Conservation (phyloP, 1,140 invertebrate species). For the Bombyx mandarina region DNA sequence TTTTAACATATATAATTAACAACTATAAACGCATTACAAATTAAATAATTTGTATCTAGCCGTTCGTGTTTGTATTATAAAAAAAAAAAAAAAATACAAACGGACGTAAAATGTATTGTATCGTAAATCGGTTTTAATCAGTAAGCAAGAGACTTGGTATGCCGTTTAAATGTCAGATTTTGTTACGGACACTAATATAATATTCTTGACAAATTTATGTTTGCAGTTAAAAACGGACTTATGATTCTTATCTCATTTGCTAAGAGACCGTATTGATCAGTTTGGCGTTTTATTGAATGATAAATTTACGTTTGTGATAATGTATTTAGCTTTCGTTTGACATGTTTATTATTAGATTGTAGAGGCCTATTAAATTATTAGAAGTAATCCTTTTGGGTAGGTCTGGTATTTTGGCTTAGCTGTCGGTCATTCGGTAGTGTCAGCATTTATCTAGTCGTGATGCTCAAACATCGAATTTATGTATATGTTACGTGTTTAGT, state of each 20-base stretch:
- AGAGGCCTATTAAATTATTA: conserved; percentile 65
- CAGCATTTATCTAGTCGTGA: conserved; percentile 10
- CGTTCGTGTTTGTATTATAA: conserved; percentile 54
- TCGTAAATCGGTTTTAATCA: conserved; percentile 55
- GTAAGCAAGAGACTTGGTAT: conserved; percentile 36
- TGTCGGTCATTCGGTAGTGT: conserved; percentile 34
- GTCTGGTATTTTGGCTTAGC: conserved; percentile 54
- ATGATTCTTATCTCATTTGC: background rate
- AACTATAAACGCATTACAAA: conserved; percentile 56
- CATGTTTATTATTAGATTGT: conserved; percentile 66
- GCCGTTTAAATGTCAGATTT: conserved; percentile 60
- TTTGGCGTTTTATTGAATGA: conserved; percentile 6
- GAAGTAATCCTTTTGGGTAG: conserved; percentile 50
- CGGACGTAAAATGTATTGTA: conserved; percentile 48
- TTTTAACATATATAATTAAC: conserved; percentile 45
- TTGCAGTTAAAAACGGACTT: background rate
- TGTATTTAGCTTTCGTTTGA: conserved; percentile 54
- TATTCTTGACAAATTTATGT: conserved; percentile 25
- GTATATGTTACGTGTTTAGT: too few species aligned
- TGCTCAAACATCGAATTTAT: too few species aligned
- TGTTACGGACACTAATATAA: conserved; percentile 50
- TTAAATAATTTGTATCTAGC: conserved; percentile 57
- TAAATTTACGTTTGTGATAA: conserved; percentile 26
- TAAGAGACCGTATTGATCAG: too few species aligned
- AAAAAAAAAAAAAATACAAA: conserved; percentile 35